phyloP scores from a whole-genome alignment of 2,113 vertebrate genomes.

The Sebastes fasciatus region DNA sequence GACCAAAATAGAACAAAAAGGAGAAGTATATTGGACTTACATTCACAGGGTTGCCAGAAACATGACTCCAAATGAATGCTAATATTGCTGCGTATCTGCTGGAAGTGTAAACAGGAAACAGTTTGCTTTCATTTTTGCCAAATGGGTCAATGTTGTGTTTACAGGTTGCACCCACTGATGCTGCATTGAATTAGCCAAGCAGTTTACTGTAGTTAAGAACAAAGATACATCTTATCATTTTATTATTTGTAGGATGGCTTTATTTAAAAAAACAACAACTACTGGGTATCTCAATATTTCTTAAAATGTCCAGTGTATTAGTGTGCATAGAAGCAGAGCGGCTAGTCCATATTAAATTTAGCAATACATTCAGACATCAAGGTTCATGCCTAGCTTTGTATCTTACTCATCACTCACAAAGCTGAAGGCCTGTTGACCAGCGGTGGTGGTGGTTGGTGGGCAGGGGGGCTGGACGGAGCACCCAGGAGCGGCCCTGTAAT shows the following conservation, averaged over 20 bases:
- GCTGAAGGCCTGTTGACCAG: constrained; percentile 35
- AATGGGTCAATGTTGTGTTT: not conserved
- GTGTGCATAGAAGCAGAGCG: not conserved
- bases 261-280: no score
- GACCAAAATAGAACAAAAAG: no score
- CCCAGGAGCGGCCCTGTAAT: constrained; percentile 44
- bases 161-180: not conserved
- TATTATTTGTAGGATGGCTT: not conserved
- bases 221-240: not conserved
- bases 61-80: not conserved
- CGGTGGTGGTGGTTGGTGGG: not conserved
- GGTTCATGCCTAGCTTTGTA: not conserved
- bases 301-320: not conserved
- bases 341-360: not conserved
- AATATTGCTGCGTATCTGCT: not conserved
- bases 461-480: constrained; percentile 12
- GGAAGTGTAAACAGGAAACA: not conserved
- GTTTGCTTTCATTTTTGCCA: not conserved
- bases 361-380: not conserved
- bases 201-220: not conserved
- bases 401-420: constrained; percentile 35
- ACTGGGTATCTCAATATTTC: not conserved
- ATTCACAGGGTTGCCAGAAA: not conserved
- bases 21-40: no score
- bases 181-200: not conserved